Evolutionary conservation across 2,888 invertebrate species (phyloP), one percentile per base, ranked within the genome.

Genomic region (Drosophila quinaria): DNA sequence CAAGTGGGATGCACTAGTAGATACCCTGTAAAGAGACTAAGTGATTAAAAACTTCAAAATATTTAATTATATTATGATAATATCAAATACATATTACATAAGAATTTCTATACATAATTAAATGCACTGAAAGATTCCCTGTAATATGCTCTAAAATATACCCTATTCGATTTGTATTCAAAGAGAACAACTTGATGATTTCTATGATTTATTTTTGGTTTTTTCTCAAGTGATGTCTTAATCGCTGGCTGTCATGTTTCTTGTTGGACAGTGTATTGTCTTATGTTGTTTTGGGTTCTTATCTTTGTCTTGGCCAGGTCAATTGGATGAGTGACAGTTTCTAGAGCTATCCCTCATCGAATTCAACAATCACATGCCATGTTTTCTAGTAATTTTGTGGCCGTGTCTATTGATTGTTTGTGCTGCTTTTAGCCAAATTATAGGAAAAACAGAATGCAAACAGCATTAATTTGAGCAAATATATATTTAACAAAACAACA

Each of bases 181-280:
- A 35, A 25, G 17, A 29, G n/a, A 10, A 51, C 29, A 41, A 19
- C 4, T 19, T 6, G 50, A 46, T 70, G 59, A 64, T 51, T 70
- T 72, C 33, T 70, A 74, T 70, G 74, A 83, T 78, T 88, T 86
- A 73, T 86, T 64, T 70, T 19, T 56, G 51, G 59, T 19, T 65
- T 68, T 39, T 44, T 41, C 15, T 51, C 41, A 42, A 59, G 59
- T 81, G 62, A 81, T 76, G 55, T 51, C 63, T 70, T 84, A 84
- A 88, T 86, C 86, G 71, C 70, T 41, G 19, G 50, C 71, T 89
- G 77, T 87, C 82, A 80, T 87, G 83, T 89, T 72, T 70, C 15
- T 31, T 58, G 72, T 68, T 59, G 49, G 52, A 74, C 59, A 56
- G 49, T 71, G 41, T 70, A 60, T 56, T 67, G 41, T 66, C 8